These are phyloP conservation scores for Lagothrix lagotricha DNA, from an alignment of 2,797 vertebrate species.

Conservation along the genomic window DNA sequence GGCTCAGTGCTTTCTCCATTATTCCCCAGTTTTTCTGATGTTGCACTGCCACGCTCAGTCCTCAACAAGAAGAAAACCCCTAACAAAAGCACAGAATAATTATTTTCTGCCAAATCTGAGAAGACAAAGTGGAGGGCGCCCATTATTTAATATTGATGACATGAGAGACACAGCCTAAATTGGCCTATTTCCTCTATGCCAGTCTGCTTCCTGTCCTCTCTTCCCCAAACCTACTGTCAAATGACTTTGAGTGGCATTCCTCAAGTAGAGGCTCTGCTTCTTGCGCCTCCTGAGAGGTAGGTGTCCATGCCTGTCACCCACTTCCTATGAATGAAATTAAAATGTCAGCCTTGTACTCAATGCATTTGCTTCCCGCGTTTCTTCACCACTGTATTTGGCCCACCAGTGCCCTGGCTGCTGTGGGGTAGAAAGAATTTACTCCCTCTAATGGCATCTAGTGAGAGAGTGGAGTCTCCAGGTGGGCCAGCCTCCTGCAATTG, in stretches of 20 bases:
- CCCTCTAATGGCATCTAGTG: neutral
- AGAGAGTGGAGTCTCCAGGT: neutral
- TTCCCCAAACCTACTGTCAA: neutral
- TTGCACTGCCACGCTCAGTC: neutral
- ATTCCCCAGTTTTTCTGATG: neutral
- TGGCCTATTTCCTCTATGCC: neutral
- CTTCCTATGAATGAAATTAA: neutral
- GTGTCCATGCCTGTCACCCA: neutral
- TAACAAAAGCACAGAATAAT: neutral
- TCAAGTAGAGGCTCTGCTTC: neutral
- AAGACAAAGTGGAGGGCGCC: neutral
- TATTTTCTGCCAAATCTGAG: neutral
- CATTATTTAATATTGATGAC: neutral
- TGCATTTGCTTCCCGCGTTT: neutral
- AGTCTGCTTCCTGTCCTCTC: neutral
- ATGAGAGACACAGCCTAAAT: fast-evolving
- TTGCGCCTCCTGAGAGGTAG: neutral
- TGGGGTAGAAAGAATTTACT: neutral
- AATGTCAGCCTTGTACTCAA: neutral
- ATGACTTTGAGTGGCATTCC: neutral
- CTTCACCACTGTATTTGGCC: neutral
- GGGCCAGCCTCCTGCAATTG: neutral
- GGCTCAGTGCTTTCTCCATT: neutral
- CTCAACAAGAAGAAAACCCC: neutral
- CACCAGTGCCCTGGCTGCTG: neutral